A percentile compares a stretch with the other conserved stretches of the same genome.
phyloP scores from a whole-genome alignment of 2,888 invertebrate genomes.

The Thereva nobilitata region DNA sequence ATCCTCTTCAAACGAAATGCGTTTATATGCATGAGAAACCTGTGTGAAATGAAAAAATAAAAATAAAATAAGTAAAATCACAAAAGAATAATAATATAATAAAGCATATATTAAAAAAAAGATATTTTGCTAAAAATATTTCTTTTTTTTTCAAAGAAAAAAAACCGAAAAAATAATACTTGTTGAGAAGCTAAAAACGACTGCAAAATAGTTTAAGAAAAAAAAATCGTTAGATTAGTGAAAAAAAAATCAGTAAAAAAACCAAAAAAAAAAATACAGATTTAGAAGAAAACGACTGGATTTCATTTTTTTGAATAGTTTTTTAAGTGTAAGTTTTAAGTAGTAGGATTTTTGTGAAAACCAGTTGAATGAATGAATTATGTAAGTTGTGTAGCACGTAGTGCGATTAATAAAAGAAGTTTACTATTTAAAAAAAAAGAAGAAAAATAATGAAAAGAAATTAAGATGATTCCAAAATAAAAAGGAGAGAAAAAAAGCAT shows the following conservation, averaged over 20 bases:
- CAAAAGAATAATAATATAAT: too few relatives aligned
- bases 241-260: slow-evolving; percentile 28
- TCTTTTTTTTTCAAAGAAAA: too few relatives aligned
- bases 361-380: slow-evolving; percentile 27
- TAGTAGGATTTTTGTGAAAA: slow-evolving; percentile 16
- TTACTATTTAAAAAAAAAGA: slow-evolving; percentile 3
- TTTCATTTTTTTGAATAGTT: slow-evolving; percentile 31
- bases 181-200: too few relatives aligned
- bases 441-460: not conserved
- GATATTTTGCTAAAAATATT: too few relatives aligned
- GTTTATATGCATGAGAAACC: too few relatives aligned
- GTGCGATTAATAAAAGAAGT: slow-evolving; percentile 9
- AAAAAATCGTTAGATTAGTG: slow-evolving; percentile 19
- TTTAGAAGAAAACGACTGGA: slow-evolving; percentile 24
- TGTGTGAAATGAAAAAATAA: too few relatives aligned
- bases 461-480: not conserved
- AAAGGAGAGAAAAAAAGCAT: not conserved
- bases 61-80: too few relatives aligned
- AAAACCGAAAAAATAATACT: too few relatives aligned
- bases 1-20: too few relatives aligned
- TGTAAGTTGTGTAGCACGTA: slow-evolving; percentile 29
- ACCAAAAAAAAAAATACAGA: slow-evolving; percentile 20
- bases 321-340: slow-evolving; percentile 30
- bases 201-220: too few relatives aligned
- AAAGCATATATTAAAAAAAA: too few relatives aligned